Percentiles rank a stretch among this genome's conserved stretches.
phyloP scores from a whole-genome alignment of 2,797 vertebrate genomes.

The Cichlasoma orientale region DNA sequence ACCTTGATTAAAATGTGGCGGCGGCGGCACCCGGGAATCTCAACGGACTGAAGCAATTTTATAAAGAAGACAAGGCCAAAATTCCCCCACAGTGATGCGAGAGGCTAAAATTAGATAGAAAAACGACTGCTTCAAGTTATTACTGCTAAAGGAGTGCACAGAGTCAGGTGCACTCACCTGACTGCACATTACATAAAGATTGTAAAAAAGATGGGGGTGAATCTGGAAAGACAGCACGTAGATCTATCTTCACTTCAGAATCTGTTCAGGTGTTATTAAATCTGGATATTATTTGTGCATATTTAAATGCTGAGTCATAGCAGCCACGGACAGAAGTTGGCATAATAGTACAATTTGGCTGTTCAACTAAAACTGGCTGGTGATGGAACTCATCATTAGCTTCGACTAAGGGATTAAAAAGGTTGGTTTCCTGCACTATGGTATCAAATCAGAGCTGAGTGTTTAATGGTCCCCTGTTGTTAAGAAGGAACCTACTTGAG shows the following conservation, averaged over 20 bases:
- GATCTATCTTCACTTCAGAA: not conserved
- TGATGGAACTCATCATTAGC: constrained; percentile 16
- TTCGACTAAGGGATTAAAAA: constrained; percentile 31
- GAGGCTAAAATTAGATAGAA: not conserved
- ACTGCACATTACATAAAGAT: not conserved
- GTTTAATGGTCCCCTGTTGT: constrained; percentile 41
- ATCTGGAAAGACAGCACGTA: not conserved
- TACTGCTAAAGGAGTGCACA: not conserved
- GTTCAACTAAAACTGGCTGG: constrained; percentile 3
- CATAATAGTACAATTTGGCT: not conserved
- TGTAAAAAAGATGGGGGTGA: not conserved
- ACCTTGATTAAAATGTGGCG: not conserved
- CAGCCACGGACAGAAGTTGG: not conserved
- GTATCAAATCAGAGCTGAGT: constrained; percentile 38
- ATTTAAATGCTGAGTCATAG: constrained; percentile 12
- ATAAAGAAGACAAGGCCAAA: not conserved
- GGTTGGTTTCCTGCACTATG: constrained; percentile 43
- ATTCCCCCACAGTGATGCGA: not conserved
- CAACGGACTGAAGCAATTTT: not conserved
- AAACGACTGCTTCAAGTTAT: not conserved
- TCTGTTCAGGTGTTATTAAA: not conserved
- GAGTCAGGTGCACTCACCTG: too few relatives aligned
- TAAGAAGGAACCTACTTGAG: constrained; percentile 54
- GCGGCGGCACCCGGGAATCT: not conserved
- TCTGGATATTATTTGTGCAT: not conserved